These are phyloP conservation scores for Meiosimyza decipiens DNA, from an alignment of 2,888 invertebrate genomes.

Conservation along the genomic window DNA sequence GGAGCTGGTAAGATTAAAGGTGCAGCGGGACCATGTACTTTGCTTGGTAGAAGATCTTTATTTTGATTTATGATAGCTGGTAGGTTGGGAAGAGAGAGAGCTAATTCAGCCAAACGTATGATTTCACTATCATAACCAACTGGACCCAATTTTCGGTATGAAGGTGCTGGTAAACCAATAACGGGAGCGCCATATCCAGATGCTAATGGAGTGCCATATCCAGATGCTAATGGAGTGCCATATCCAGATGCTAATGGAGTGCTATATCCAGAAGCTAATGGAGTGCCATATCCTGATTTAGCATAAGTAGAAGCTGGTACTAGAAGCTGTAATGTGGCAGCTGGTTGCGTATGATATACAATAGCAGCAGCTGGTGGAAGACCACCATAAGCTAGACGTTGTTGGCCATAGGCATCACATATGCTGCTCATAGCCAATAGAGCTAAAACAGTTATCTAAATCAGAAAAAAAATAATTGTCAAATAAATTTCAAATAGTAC, in stretches of 20 bases:
- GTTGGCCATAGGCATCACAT: background rate
- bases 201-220: background rate
- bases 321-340: background rate
- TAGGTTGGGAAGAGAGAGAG: slow-evolving; percentile 28
- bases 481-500: background rate
- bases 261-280: background rate
- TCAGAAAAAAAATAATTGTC: background rate
- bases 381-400: background rate
- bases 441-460: background rate
- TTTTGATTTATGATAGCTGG: slow-evolving; percentile 30
- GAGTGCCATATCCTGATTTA: background rate
- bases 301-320: too few relatives aligned
- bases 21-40: too few relatives aligned
- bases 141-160: background rate
- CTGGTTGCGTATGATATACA: background rate
- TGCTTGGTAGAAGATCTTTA: slow-evolving; percentile 43
- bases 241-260: too few relatives aligned
- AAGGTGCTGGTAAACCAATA: background rate
- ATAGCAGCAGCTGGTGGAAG: background rate
- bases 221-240: background rate
- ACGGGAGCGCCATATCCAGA: background rate
- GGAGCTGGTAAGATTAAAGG: slow-evolving; percentile 26
- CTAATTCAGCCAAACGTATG: slow-evolving; percentile 31
- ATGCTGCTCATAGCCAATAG: background rate
- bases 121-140: slow-evolving; percentile 32